A percentile compares a stretch with the other conserved stretches of the same genome.
Conservation (phyloP, 1,140 invertebrate genomes). For the Anadara kagoshimensis region DNA sequence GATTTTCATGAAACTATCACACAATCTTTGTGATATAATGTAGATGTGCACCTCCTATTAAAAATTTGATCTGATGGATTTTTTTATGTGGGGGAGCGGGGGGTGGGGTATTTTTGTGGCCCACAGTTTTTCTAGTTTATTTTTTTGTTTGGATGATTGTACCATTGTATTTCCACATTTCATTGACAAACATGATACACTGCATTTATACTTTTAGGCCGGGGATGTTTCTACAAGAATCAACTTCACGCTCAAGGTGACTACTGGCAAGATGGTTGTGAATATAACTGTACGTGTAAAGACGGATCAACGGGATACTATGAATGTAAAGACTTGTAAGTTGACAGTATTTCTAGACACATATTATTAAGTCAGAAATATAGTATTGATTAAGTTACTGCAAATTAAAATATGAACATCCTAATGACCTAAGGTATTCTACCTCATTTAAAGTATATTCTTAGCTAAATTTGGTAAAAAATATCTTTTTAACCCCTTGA, state of each 20-base stretch:
- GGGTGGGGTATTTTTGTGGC: no score
- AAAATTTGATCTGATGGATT: no score
- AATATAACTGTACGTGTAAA: conserved; percentile 51
- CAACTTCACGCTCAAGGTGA: conserved; percentile 38
- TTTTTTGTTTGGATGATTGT: no score
- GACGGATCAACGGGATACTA: conserved; percentile 45
- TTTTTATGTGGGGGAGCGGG: no score
- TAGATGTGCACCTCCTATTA: no score
- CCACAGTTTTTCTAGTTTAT: no score
- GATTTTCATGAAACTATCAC: no score
- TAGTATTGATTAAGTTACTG: neutral
- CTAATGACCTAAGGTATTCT: neutral
- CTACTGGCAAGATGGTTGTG: conserved; percentile 53
- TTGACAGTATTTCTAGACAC: neutral
- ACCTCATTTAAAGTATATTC: neutral
- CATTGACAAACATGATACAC: no score
- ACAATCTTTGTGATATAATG: no score
- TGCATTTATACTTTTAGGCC: conserved; percentile 11
- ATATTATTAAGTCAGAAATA: neutral
- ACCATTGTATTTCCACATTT: no score
- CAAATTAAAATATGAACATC: neutral
- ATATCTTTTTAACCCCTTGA: neutral
- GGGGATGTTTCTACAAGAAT: conserved; percentile 54
- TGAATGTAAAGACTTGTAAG: conserved; percentile 47
- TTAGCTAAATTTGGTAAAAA: neutral